Evolutionary conservation across 2,888 invertebrate genomes (phyloP).

Genomic region (Mythimna lalbum): DNA sequence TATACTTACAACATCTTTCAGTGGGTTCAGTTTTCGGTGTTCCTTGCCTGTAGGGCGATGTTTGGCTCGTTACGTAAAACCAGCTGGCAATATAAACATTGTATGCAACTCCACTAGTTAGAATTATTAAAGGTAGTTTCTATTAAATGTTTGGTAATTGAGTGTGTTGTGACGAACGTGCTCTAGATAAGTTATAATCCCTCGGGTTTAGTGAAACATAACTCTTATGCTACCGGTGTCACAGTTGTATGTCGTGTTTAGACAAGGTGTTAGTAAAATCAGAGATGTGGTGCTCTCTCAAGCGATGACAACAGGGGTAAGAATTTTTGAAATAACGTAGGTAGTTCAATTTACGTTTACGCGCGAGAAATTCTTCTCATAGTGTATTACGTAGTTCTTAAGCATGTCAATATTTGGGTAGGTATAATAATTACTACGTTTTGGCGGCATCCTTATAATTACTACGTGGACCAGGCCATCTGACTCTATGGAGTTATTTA

Average conservation of each 20-base stretch:
- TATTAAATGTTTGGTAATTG: conserved; percentile 6
- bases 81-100: conserved; percentile 81
- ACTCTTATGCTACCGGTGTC: conserved; percentile 75
- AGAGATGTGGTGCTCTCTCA: conserved; percentile 83
- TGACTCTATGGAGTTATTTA: background rate
- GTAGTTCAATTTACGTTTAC: conserved; percentile 9
- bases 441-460: conserved; percentile 29
- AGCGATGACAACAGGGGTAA: conserved; percentile 87
- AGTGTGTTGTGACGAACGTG: conserved; percentile 29
- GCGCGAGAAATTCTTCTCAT: background rate
- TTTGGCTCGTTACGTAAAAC: conserved; percentile 85
- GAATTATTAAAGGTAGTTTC: conserved; percentile 17
- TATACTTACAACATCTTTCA: conserved; percentile 77
- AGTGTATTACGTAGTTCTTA: background rate
- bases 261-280: conserved; percentile 80
- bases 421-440: conserved; percentile 1
- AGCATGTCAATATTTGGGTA: background rate
- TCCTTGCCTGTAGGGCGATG: conserved; percentile 84
- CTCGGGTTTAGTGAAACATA: conserved; percentile 73
- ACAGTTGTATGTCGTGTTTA: conserved; percentile 80
- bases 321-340: conserved; percentile 33
- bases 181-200: conserved; percentile 54
- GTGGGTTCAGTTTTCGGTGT: conserved; percentile 86
- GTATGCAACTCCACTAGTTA: conserved; percentile 46
- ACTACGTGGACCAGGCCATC: too few species aligned